Evolutionary conservation across 1,140 invertebrate species (phyloP), one percentile per base, ranked within the genome.

Genomic region (Orius laevigatus): DNA sequence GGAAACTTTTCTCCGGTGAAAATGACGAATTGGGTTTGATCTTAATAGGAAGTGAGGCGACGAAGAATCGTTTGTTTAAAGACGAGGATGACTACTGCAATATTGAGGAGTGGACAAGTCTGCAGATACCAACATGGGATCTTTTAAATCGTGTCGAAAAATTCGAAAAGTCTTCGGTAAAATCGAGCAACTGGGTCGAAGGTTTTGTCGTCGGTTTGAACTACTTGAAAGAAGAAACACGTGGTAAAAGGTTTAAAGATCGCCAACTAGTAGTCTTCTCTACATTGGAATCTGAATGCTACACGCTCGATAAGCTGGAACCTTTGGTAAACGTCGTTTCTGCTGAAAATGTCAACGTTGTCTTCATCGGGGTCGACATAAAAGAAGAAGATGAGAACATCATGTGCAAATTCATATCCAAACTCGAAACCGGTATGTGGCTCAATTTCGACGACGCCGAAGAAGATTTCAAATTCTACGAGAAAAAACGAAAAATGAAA

Each of bases 1-100:
- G 49, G 14, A 46, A 51, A 43, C 46, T 51, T 12, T 51, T 51
- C 35, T 44, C 49, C 16, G 20, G 40, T 10, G 49, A 51, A 36
- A 25, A 11, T 25, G 49, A 51, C 35, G 49, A 51, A 18, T 12
- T 51, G 18, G 44, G 49, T 5, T 14, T 51, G 8, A 39, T 51
- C 9, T 4, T 44, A 3, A 46, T 51, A 15, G 49, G 49, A 8
- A 6, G 18, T 12, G 49, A 46, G 11, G 18, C 10, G n/a, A 44
- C 42, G 6, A 16, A 51, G 5, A 46, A 36, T 11, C 18, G 35
- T 18, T 33, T 42, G 10, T 25, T 31, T 1, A 48, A n/a, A 19
- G 31, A 11, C 9, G 16, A 15, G 9, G 20, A 31, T 32, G n/a
- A n/a, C n/a, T 51, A 48, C 33, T 2, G 14, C n/a, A 42, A 47